Conservation (phyloP, 2,113 vertebrate genomes). For the Salminus brasiliensis region DNA sequence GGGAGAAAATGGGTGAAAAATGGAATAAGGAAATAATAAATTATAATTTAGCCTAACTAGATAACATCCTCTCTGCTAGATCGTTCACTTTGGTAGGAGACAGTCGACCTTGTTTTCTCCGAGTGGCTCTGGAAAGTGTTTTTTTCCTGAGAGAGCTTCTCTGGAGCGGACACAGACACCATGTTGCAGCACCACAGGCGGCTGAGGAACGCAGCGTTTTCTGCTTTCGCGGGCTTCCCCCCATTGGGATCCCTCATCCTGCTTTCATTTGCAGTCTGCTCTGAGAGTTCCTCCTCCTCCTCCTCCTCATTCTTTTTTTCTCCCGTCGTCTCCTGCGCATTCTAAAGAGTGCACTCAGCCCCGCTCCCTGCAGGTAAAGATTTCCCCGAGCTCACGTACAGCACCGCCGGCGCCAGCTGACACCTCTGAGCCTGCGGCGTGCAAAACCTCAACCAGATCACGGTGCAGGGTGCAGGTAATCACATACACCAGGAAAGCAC, state of each 20-base stretch:
- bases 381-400: constrained; percentile 20
- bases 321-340: constrained; percentile 12
- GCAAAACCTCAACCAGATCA: constrained; percentile 16
- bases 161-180: background rate
- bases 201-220: constrained; percentile 28
- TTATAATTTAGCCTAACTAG: too few species aligned
- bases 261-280: constrained; percentile 42
- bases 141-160: constrained; percentile 5
- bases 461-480: constrained; percentile 15
- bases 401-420: constrained; percentile 21
- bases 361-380: constrained; percentile 19
- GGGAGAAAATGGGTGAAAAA: too few species aligned
- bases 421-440: background rate
- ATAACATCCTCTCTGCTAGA: background rate
- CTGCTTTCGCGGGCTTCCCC: constrained; percentile 35
- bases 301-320: background rate
- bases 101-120: constrained; percentile 22
- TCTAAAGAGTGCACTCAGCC: constrained; percentile 13
- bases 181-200: background rate
- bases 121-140: constrained; percentile 3
- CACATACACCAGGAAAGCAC: background rate
- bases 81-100: background rate
- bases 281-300: constrained; percentile 16
- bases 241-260: constrained; percentile 29
- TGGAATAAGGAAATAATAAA: too few species aligned